Conservation (phyloP, 2,797 vertebrate genomes). For the Tenualosa ilisha region DNA sequence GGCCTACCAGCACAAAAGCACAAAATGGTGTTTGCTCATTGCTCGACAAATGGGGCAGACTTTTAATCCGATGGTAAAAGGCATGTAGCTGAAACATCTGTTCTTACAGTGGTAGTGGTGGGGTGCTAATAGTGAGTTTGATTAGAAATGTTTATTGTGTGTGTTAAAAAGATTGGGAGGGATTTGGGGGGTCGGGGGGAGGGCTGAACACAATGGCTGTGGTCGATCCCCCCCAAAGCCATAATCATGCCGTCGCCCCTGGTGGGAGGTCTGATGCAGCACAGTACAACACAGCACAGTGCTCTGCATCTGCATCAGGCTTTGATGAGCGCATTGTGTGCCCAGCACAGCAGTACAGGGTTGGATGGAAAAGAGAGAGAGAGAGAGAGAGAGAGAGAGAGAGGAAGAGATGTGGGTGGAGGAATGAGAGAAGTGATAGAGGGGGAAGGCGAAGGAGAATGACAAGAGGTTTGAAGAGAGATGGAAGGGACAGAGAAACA, state of each 20-base stretch:
- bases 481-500: background rate
- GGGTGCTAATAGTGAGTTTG: conserved; percentile 38
- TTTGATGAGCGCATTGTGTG: conserved; percentile 16
- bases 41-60: background rate
- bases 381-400: background rate
- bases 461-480: background rate
- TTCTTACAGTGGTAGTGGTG: conserved; percentile 12
- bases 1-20: background rate
- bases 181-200: background rate
- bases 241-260: conserved; percentile 51
- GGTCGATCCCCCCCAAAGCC: conserved; percentile 25
- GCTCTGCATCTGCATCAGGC: conserved; percentile 1
- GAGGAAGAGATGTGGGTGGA: background rate
- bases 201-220: conserved; percentile 21
- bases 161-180: conserved; percentile 24
- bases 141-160: conserved; percentile 46
- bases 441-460: background rate
- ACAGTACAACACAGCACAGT: background rate
- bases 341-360: conserved; percentile 8
- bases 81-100: conserved; percentile 17
- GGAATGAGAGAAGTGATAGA: too few species aligned
- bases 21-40: background rate
- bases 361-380: background rate
- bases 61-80: conserved; percentile 11
- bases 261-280: conserved; percentile 25